These are phyloP conservation scores for Sciurus niger DNA, from an alignment of 2,113 vertebrate genomes.

Conservation along the genomic window DNA sequence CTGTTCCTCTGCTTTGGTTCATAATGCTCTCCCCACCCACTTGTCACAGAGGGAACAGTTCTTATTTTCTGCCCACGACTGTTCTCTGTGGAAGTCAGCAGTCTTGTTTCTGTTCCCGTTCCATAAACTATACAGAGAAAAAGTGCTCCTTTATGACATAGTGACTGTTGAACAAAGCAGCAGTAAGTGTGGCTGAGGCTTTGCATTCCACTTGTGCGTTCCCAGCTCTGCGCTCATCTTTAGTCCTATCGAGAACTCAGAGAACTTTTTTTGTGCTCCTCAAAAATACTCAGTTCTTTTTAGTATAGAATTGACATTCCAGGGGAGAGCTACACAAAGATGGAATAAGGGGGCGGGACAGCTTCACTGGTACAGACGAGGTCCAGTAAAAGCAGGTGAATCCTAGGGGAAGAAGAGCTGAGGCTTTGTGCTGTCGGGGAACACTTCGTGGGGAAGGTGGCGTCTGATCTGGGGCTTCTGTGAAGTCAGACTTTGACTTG, in stretches of 20 bases:
- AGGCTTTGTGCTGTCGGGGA: not conserved
- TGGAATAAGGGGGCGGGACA: not conserved
- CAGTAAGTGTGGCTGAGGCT: not conserved
- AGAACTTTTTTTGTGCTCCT: too few relatives aligned
- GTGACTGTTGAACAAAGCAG: not conserved
- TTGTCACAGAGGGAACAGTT: not conserved
- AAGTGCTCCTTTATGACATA: not conserved
- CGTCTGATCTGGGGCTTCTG: not conserved
- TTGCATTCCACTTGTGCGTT: not conserved
- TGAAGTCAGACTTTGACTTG: not conserved
- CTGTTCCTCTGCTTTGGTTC: not conserved
- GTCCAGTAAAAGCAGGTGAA: not conserved
- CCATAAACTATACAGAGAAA: not conserved
- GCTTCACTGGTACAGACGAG: not conserved
- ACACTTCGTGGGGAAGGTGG: not conserved
- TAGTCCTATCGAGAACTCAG: not conserved
- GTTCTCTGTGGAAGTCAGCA: not conserved
- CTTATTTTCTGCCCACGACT: not conserved
- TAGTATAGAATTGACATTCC: not conserved
- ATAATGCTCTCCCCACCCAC: not conserved
- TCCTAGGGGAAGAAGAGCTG: not conserved
- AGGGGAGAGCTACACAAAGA: not conserved
- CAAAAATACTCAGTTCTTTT: not conserved
- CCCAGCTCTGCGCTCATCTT: not conserved
- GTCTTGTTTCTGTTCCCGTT: not conserved